Evolutionary conservation across 2,797 vertebrate species (phyloP).

Genomic region (Hoplostethus atlanticus): DNA sequence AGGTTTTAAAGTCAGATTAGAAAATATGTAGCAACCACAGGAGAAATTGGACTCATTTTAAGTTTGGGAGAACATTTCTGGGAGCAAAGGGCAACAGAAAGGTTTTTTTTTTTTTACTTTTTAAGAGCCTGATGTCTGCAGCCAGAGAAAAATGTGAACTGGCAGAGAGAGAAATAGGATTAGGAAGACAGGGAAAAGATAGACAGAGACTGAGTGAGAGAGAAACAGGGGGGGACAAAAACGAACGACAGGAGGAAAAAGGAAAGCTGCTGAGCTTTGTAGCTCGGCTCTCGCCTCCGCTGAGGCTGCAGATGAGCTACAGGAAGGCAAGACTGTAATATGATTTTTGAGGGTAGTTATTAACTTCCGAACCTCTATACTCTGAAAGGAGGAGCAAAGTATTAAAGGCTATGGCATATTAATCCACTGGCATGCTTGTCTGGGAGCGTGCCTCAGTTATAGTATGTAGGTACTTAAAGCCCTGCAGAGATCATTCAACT

Average conservation of each 20-base stretch:
- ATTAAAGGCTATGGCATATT: constrained; percentile 21
- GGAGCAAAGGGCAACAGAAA: constrained; percentile 36
- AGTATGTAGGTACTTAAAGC: constrained; percentile 19
- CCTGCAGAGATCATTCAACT: constrained; percentile 11
- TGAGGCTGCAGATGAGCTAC: constrained; percentile 32
- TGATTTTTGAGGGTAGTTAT: constrained; percentile 29
- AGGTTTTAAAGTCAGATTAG: constrained; percentile 68
- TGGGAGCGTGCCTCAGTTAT: constrained; percentile 9
- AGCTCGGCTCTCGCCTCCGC: constrained; percentile 8
- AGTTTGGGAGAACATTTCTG: constrained; percentile 3
- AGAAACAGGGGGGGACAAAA: constrained; percentile 14
- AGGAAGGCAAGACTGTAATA: constrained; percentile 39
- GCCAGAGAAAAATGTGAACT: constrained; percentile 40
- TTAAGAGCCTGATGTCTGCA: constrained; percentile 2
- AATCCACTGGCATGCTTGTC: constrained; percentile 10
- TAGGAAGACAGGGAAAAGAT: constrained; percentile 3
- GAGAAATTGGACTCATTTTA: constrained; percentile 28
- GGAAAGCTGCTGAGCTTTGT: background rate
- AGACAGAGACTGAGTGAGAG: constrained; percentile 11
- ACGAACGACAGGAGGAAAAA: background rate
- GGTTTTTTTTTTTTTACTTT: constrained; percentile 2
- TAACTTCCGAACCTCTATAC: constrained; percentile 24
- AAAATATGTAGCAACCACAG: constrained; percentile 48
- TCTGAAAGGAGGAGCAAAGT: constrained; percentile 15
- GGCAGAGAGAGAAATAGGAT: constrained; percentile 43